phyloP scores from a whole-genome alignment of 2,113 vertebrate genomes.

The Kryptolebias marmoratus region DNA sequence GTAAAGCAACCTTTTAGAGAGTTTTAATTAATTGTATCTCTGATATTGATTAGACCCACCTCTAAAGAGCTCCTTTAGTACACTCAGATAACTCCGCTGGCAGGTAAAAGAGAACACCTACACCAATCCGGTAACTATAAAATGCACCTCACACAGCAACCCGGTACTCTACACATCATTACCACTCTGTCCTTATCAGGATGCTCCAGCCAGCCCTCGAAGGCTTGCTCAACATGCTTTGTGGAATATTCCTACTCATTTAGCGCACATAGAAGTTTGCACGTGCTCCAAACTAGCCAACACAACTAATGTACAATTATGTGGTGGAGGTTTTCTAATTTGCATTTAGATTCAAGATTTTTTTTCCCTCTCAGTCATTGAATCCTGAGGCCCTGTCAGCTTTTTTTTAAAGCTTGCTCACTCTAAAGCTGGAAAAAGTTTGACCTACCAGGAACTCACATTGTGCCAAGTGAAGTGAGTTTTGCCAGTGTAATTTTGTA shows the following conservation, averaged over 20 bases:
- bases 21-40: slow-evolving; percentile 33
- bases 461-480: slow-evolving; percentile 19
- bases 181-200: slow-evolving; percentile 63
- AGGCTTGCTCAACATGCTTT: slow-evolving; percentile 52
- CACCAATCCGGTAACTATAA: slow-evolving; percentile 35
- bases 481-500: slow-evolving; percentile 14
- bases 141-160: slow-evolving; percentile 36
- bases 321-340: slow-evolving; percentile 57
- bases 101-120: slow-evolving; percentile 43
- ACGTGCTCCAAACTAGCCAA: slow-evolving; percentile 38
- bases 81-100: slow-evolving; percentile 60
- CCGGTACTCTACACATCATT: slow-evolving; percentile 41
- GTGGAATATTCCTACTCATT: slow-evolving; percentile 33
- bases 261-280: slow-evolving; percentile 28
- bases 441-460: slow-evolving; percentile 27
- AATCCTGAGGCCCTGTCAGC: slow-evolving; percentile 19
- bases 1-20: slow-evolving; percentile 13
- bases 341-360: slow-evolving; percentile 65
- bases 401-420: slow-evolving; percentile 19
- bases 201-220: slow-evolving; percentile 64
- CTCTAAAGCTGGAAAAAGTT: slow-evolving; percentile 3
- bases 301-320: slow-evolving; percentile 35
- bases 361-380: slow-evolving; percentile 3
- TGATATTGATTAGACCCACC: slow-evolving; percentile 42
- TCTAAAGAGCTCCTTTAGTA: slow-evolving; percentile 53